Conservation (phyloP, 2,888 invertebrate species). For the Polia nebulosa region DNA sequence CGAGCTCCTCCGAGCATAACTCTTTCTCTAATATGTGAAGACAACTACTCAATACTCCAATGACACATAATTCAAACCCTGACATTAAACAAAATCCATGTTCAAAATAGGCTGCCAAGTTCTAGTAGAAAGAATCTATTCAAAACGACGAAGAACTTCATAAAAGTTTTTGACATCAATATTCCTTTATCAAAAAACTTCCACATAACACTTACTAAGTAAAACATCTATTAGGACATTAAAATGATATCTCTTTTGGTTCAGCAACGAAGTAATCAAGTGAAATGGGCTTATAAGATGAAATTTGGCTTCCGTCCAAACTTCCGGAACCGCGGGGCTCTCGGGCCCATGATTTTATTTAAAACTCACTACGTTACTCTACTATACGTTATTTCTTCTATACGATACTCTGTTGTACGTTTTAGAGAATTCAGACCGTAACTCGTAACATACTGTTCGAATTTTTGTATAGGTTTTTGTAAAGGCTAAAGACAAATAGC, state of each 20-base stretch:
- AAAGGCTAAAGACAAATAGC: neutral
- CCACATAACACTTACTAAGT: slow-evolving; percentile 57
- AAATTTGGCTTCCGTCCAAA: slow-evolving; percentile 75
- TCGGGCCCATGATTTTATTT: slow-evolving; percentile 68
- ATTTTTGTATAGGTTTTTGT: slow-evolving; percentile 14
- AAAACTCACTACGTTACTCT: slow-evolving; percentile 48
- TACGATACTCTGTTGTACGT: slow-evolving; percentile 42
- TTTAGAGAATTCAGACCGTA: slow-evolving; percentile 58
- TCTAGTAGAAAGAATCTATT: no score
- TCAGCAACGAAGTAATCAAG: slow-evolving; percentile 77
- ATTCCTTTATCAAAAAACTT: slow-evolving; percentile 41
- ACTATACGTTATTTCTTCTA: slow-evolving; percentile 16
- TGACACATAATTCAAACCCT: neutral
- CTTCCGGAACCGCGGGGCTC: slow-evolving; percentile 57
- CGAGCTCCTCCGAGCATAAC: no score
- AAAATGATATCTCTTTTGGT: slow-evolving; percentile 78
- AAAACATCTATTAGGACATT: slow-evolving; percentile 75
- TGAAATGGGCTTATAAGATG: slow-evolving; percentile 74
- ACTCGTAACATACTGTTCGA: slow-evolving; percentile 40
- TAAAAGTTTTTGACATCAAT: slow-evolving; percentile 32
- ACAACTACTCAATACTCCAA: neutral
- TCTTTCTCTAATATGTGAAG: no score
- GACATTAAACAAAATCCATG: neutral
- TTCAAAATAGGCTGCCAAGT: neutral
- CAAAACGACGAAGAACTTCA: no score